These are phyloP conservation scores for Epinephelus coioides DNA, from an alignment of 2,797 vertebrate species.

Conservation along the genomic window DNA sequence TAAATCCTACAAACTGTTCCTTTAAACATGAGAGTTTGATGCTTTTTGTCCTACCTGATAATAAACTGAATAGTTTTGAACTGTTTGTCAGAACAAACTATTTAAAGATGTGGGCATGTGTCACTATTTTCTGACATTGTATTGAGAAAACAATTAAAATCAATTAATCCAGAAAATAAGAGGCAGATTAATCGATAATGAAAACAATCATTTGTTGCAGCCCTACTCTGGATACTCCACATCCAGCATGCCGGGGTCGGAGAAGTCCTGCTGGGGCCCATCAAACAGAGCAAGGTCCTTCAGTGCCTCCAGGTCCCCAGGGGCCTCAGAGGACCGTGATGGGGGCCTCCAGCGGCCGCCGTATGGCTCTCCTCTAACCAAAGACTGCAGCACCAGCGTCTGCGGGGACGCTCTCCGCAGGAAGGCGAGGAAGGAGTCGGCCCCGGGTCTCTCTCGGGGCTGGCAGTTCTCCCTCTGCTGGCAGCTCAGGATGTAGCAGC, in stretches of 20 bases:
- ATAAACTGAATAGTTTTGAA: no score
- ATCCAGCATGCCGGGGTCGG: slow-evolving; percentile 65
- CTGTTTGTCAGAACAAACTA: no score
- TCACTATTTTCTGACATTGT: no score
- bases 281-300: slow-evolving; percentile 84
- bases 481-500: slow-evolving; percentile 92
- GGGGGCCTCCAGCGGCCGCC: slow-evolving; percentile 67
- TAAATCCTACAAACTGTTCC: no score
- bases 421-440: slow-evolving; percentile 89
- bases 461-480: slow-evolving; percentile 86
- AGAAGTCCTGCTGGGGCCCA: slow-evolving; percentile 75
- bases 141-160: no score
- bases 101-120: no score
- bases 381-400: slow-evolving; percentile 79
- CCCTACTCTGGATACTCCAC: slow-evolving; percentile 77
- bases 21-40: no score
- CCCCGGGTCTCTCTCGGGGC: slow-evolving; percentile 85
- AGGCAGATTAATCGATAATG: no score
- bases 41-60: no score
- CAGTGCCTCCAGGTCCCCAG: slow-evolving; percentile 70
- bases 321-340: slow-evolving; percentile 56
- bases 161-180: no score
- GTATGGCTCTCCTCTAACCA: slow-evolving; percentile 83
- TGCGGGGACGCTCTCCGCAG: slow-evolving; percentile 85
- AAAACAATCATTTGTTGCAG: no score